phyloP scores from a whole-genome alignment of 2,888 invertebrate genomes.

The Neoitamus cyanurus region DNA sequence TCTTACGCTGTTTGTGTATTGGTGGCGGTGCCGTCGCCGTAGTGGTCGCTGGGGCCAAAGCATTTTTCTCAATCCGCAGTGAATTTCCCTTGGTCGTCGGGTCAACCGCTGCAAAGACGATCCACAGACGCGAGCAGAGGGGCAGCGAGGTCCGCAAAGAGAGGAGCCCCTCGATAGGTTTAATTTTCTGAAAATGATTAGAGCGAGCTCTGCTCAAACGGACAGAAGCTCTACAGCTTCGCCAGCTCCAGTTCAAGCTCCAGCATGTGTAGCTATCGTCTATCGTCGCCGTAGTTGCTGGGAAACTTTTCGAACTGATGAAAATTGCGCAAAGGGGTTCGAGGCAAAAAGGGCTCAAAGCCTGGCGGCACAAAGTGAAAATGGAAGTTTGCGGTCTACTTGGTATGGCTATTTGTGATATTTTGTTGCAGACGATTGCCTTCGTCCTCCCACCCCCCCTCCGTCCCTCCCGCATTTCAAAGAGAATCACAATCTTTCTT shows the following conservation, averaged over 20 bases:
- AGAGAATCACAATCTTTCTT: not conserved
- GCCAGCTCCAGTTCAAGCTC: not conserved
- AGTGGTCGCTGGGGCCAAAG: not conserved
- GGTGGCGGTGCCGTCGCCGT: not conserved
- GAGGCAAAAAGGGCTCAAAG: not conserved
- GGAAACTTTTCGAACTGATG: not conserved
- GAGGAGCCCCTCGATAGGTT: not conserved
- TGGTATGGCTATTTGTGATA: not conserved
- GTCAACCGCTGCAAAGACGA: not conserved
- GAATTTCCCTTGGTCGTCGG: not conserved
- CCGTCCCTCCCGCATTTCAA: not conserved
- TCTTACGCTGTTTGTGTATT: not conserved
- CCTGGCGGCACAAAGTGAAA: not conserved
- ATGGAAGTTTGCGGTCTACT: conserved; percentile 5
- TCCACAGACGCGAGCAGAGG: not conserved
- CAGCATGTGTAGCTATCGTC: not conserved
- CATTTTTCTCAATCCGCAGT: not conserved
- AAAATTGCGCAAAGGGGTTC: not conserved
- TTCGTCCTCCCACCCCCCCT: not conserved
- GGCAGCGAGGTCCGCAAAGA: not conserved
- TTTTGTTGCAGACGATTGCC: not conserved
- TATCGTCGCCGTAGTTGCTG: not conserved
- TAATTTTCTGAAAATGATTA: not conserved
- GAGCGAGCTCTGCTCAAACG: not conserved
- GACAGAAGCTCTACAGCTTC: not conserved